These are phyloP conservation scores for Tanypteryx hageni DNA, from an alignment of 2,888 invertebrate genomes.

Conservation along the genomic window DNA sequence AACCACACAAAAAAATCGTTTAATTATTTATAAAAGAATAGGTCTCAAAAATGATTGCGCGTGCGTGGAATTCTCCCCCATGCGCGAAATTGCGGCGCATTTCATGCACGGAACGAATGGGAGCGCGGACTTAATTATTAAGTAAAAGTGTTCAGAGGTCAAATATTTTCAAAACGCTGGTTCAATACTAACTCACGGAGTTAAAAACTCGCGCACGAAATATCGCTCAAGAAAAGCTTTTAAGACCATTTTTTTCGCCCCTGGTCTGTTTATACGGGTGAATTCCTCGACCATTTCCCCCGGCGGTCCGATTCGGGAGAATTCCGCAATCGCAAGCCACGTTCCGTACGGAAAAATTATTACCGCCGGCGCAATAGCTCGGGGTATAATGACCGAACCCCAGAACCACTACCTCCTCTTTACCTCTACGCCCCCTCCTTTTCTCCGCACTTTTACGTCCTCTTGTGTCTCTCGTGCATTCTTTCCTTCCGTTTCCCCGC, in stretches of 20 bases:
- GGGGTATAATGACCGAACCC: neutral
- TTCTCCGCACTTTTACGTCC: neutral
- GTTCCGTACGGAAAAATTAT: neutral
- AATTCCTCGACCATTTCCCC: neutral
- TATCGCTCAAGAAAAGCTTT: neutral
- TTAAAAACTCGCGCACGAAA: neutral
- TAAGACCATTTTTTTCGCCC: neutral
- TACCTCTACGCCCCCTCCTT: too few species aligned
- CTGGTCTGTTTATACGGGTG: neutral
- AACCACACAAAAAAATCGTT: neutral
- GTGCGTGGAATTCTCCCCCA: too few species aligned
- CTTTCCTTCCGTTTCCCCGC: neutral
- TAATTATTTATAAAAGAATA: neutral
- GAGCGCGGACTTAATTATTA: neutral
- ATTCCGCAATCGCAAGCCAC: constrained; percentile 10
- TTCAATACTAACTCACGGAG: neutral
- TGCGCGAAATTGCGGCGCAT: too few species aligned
- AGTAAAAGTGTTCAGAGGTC: neutral
- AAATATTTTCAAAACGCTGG: neutral
- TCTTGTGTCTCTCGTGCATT: neutral
- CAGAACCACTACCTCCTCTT: neutral
- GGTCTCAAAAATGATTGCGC: neutral
- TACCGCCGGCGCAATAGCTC: constrained; percentile 14
- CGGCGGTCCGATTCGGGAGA: neutral
- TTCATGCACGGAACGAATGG: too few species aligned